phyloP scores from a whole-genome alignment of 2,113 vertebrate genomes.

The Tragulus kanchil region DNA sequence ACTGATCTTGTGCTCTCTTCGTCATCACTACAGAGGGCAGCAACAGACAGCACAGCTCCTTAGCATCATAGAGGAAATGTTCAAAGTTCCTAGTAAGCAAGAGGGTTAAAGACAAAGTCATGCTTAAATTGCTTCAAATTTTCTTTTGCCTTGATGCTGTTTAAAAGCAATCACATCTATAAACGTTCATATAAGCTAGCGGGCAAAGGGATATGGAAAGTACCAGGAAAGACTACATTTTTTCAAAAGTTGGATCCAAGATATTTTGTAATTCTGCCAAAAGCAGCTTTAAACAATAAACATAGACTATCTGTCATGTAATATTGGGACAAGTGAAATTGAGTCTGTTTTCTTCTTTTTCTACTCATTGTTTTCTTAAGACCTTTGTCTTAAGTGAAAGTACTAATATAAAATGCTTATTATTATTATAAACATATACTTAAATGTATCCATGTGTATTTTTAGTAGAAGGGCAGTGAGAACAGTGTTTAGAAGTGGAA shows the following conservation, averaged over 20 bases:
- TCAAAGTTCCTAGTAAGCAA: conserved; percentile 84
- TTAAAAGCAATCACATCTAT: conserved; percentile 3
- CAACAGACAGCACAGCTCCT: conserved; percentile 89
- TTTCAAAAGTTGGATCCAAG: not conserved
- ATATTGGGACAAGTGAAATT: fast-evolving
- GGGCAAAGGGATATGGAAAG: not conserved
- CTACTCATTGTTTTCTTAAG: not conserved
- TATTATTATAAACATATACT: not conserved
- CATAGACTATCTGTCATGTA: fast-evolving
- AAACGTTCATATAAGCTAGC: conserved; percentile 8
- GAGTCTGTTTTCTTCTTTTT: not conserved
- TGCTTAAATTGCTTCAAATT: conserved; percentile 62
- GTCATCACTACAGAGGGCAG: conserved; percentile 91
- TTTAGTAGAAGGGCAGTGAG: not conserved
- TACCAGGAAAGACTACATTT: not conserved
- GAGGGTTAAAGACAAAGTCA: conserved; percentile 73
- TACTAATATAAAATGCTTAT: not conserved
- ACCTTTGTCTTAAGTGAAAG: not conserved
- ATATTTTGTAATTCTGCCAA: not conserved
- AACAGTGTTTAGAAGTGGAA: not conserved
- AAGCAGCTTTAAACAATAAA: conserved; percentile 5
- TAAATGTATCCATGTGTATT: conserved; percentile 2
- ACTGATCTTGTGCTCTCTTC: conserved; percentile 85
- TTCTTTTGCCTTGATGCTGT: not conserved
- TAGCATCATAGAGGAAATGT: conserved; percentile 68